Conservation (phyloP, 2,888 invertebrate species). For the Pyrocoelia pectoralis region DNA sequence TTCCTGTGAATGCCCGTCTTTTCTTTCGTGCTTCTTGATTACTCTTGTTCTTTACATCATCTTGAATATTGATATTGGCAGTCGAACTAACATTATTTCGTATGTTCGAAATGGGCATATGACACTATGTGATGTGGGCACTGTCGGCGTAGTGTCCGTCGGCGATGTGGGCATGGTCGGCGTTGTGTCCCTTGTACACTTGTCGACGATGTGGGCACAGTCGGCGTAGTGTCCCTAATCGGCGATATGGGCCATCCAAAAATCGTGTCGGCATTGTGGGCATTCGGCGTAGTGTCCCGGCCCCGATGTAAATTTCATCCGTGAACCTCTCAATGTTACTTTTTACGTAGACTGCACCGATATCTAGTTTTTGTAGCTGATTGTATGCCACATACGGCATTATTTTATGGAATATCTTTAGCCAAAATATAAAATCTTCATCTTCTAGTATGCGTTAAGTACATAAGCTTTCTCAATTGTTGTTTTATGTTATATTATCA, state of each 20-base stretch:
- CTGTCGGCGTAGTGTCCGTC: too few species aligned
- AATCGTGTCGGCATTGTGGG: too few species aligned
- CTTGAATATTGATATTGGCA: neutral
- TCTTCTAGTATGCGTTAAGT: constrained; percentile 2
- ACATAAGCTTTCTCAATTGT: constrained; percentile 14
- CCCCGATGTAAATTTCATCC: too few species aligned
- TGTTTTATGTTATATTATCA: constrained; percentile 8
- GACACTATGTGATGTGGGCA: too few species aligned
- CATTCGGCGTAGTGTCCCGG: too few species aligned
- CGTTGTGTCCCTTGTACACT: too few species aligned
- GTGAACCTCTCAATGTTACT: constrained; percentile 5
- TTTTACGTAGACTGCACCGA: constrained; percentile 11
- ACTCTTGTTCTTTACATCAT: neutral
- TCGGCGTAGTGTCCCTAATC: too few species aligned
- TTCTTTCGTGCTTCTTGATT: neutral
- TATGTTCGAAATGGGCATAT: too few species aligned
- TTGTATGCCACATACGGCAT: constrained; percentile 19
- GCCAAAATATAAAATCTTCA: constrained; percentile 17
- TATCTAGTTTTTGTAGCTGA: constrained; percentile 16
- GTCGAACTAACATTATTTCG: neutral
- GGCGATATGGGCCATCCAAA: too few species aligned
- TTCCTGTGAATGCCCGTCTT: too few species aligned
- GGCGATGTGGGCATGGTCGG: too few species aligned
- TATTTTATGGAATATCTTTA: constrained; percentile 15
- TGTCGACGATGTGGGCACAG: too few species aligned